Evolutionary conservation across 2,113 vertebrate species (phyloP).

Genomic region (Colaptes auratus): DNA sequence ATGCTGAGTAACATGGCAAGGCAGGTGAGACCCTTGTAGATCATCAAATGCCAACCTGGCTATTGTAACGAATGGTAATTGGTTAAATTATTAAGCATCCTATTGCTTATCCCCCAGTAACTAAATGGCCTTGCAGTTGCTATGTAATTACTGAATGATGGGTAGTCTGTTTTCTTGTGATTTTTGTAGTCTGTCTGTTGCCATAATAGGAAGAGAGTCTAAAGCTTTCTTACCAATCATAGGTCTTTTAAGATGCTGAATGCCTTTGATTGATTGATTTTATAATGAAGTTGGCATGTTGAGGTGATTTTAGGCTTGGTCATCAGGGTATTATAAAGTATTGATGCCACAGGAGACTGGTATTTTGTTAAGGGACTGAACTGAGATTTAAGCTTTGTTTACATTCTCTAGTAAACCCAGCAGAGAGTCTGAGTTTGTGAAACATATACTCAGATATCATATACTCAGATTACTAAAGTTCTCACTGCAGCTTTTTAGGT

Average conservation of each 20-base stretch:
- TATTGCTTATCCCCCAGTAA: slow-evolving; percentile 78
- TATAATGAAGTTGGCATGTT: neutral
- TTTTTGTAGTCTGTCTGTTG: slow-evolving; percentile 56
- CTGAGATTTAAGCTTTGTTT: neutral
- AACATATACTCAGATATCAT: neutral
- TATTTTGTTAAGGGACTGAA: neutral
- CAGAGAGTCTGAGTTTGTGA: neutral
- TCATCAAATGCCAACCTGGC: slow-evolving; percentile 77
- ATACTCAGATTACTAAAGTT: neutral
- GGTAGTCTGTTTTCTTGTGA: slow-evolving; percentile 72
- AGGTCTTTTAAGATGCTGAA: neutral
- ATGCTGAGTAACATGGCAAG: slow-evolving; percentile 50
- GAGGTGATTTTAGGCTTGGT: neutral
- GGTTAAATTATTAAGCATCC: slow-evolving; percentile 80
- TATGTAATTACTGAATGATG: slow-evolving; percentile 73
- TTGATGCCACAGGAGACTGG: neutral
- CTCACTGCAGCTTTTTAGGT: neutral
- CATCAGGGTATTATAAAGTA: neutral
- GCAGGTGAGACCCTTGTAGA: slow-evolving; percentile 73
- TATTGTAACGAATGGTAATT: slow-evolving; percentile 77
- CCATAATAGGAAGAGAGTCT: slow-evolving; percentile 8
- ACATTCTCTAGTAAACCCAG: neutral
- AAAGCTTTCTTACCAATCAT: slow-evolving; percentile 10
- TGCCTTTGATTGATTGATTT: neutral
- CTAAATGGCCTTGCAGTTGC: slow-evolving; percentile 76